These are phyloP conservation scores for Rhincodon typus DNA, from an alignment of 2,797 vertebrate species.

Conservation along the genomic window DNA sequence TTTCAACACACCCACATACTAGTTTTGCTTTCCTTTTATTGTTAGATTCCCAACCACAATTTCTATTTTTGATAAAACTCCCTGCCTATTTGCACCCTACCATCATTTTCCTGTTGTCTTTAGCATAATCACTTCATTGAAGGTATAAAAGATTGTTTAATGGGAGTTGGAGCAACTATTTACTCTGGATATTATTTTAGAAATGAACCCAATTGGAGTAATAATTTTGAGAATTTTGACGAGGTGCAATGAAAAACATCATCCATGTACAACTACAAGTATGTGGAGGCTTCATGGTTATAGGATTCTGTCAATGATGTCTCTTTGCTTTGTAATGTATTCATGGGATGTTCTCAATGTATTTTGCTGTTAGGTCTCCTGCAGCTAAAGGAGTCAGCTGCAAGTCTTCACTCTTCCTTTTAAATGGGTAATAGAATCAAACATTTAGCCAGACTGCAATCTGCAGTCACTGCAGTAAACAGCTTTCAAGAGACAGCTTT, in stretches of 20 bases:
- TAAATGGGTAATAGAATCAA: neutral
- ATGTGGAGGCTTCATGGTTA: neutral
- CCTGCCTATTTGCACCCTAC: neutral
- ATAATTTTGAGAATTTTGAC: neutral
- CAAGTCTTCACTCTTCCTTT: neutral
- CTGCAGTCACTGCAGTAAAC: neutral
- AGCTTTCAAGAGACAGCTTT: neutral
- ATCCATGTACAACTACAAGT: neutral
- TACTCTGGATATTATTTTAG: constrained; percentile 9
- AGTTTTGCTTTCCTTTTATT: neutral
- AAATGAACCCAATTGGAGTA: neutral
- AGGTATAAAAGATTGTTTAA: neutral
- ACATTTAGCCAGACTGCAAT: neutral
- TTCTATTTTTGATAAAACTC: neutral
- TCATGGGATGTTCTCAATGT: neutral
- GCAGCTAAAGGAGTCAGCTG: constrained; percentile 12
- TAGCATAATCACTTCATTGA: neutral
- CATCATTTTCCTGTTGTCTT: neutral
- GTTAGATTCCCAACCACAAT: neutral
- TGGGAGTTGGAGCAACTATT: neutral
- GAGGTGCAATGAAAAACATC: neutral
- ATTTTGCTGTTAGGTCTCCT: constrained; percentile 8
- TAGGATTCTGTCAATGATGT: neutral
- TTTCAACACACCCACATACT: neutral
- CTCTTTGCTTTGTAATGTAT: neutral